Percentiles rank a stretch among this genome's conserved stretches.
These are phyloP conservation scores for Lophius piscatorius DNA, from an alignment of 2,113 vertebrate genomes.

Conservation along the genomic window DNA sequence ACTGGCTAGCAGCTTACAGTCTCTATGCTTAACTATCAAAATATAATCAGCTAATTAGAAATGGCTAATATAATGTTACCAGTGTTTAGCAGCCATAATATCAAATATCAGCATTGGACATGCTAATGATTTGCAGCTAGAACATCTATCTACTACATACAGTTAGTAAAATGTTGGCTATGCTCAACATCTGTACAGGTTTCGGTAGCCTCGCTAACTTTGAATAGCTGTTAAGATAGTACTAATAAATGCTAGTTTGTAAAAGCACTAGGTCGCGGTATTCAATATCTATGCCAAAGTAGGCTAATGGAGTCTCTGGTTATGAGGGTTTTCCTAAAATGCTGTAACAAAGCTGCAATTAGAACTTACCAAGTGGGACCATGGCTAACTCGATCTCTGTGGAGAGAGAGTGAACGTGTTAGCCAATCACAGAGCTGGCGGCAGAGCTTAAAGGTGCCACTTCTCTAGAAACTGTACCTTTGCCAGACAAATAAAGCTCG, in stretches of 20 bases:
- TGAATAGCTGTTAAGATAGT: too few relatives aligned
- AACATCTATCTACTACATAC: too few relatives aligned
- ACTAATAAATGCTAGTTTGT: too few relatives aligned
- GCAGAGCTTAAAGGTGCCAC: conserved; percentile 35
- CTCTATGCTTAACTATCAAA: too few relatives aligned
- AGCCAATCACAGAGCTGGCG: conserved; percentile 16
- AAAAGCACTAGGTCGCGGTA: too few relatives aligned
- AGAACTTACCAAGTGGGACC: conserved; percentile 89
- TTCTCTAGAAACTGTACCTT: conserved; percentile 83
- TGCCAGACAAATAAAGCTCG: conserved; percentile 95
- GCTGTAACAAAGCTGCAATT: background rate
- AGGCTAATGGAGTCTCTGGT: background rate
- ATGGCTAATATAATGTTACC: too few relatives aligned
- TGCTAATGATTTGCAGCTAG: too few relatives aligned
- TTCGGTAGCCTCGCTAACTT: too few relatives aligned
- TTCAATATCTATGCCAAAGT: background rate
- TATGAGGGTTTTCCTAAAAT: conserved; percentile 33
- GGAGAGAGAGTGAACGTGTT: conserved; percentile 67
- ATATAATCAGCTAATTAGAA: too few relatives aligned
- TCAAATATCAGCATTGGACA: too few relatives aligned
- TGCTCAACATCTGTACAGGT: background rate
- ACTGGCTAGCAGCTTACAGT: too few relatives aligned
- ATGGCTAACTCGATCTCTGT: conserved; percentile 94
- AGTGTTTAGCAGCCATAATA: too few relatives aligned
- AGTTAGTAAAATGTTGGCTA: background rate